Evolutionary conservation across 2,797 vertebrate genomes (phyloP), one percentile per base, ranked within the genome.

Genomic region (Phrynocephalus forsythii): DNA sequence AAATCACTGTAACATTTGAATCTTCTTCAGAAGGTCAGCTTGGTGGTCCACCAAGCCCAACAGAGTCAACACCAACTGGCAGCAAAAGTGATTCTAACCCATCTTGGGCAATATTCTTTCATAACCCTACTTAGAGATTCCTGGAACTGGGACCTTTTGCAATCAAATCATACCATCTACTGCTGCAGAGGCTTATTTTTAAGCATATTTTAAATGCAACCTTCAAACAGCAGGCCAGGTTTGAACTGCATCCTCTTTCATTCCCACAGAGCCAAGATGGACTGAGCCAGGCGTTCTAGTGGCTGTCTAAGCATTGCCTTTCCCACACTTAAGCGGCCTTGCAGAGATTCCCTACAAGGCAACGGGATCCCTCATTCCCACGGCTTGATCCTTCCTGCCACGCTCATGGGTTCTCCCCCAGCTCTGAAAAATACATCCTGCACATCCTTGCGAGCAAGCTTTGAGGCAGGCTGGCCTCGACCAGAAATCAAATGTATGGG

Each of bases 241-340:
- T 79, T n/a, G 79, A 60, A 4, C 56, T n/a, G 3, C 11, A 7
- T 67, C 52, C 67, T 20, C 24, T 26, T 69, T 83, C 10, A 9
- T 26, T 76, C n/a, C 16, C 71, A 9, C 77, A 90, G 89, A 83
- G 6, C 26, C 24, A 28, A 0, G 83, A 87, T 22, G 82, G 33
- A 18, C 16, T 82, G 50, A 87, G 72, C 66, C 86, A 90, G 66
- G 83, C 66, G 1, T 85, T 87, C 82, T 90, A 87, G 78, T 15
- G 4, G 24, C 48, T 52, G 63, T 9, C 26, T 11, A 28, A 63
- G 15, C 60, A 15, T 63, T 48, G 38, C 24, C 11, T 2, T 24
- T 44, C 30, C 63, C 6, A 76, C 33, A 50, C 28, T 68, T 28
- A 9, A 88, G 71, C 60, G 10, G 10, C 24, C 60, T 69, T 81